A percentile compares a stretch with the other conserved stretches of the same genome.
Evolutionary conservation across 2,113 vertebrate genomes (phyloP).

Genomic region (Bubo scandiacus): DNA sequence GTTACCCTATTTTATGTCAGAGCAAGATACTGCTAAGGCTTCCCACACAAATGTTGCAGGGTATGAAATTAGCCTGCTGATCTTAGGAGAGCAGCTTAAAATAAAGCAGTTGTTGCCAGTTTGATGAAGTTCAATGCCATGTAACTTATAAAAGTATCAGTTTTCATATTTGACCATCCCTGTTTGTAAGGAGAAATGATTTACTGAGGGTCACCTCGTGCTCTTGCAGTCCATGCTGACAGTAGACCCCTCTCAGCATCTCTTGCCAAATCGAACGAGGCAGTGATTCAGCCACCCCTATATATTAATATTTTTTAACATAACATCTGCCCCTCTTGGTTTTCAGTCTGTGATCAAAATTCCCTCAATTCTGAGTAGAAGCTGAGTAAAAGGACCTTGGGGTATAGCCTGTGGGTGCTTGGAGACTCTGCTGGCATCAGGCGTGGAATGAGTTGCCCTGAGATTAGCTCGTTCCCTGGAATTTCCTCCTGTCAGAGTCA

Average conservation of each 20-base stretch:
- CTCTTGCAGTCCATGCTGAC: not conserved
- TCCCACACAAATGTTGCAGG: not conserved
- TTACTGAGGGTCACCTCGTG: not conserved
- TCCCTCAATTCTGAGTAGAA: not conserved
- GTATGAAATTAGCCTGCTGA: not conserved
- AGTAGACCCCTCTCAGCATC: not conserved
- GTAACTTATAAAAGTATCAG: not conserved
- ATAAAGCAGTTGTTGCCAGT: not conserved
- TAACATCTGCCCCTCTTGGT: not conserved
- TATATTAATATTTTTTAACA: not conserved
- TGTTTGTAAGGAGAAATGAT: not conserved
- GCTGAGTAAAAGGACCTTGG: not conserved
- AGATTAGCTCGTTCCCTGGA: constrained; percentile 1
- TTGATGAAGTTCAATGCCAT: not conserved
- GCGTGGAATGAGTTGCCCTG: not conserved
- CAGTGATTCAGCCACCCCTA: not conserved
- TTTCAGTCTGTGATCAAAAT: constrained; percentile 1
- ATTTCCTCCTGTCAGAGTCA: constrained; percentile 51
- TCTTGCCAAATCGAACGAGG: not conserved
- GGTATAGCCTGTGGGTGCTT: not conserved
- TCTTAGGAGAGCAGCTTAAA: not conserved
- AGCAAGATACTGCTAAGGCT: not conserved
- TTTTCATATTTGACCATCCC: not conserved
- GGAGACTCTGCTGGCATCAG: not conserved
- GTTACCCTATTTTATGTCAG: not conserved